Evolutionary conservation across 2,797 vertebrate species (phyloP).

Genomic region (Lindbergichthys nudifrons): DNA sequence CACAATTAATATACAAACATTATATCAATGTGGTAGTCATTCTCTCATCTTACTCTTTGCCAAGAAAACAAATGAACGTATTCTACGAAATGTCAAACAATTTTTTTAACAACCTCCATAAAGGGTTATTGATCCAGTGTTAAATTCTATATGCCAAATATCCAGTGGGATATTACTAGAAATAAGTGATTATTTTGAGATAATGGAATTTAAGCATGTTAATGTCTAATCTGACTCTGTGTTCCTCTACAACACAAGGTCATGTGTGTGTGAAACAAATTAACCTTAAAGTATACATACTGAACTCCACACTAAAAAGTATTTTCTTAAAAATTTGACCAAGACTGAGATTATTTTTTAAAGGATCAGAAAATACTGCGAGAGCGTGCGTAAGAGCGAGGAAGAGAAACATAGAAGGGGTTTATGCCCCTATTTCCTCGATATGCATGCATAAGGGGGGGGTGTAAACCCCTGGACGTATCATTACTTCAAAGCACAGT

Average conservation of each 20-base stretch:
- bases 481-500: conserved; percentile 65
- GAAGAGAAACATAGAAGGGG: conserved; percentile 27
- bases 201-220: too few relatives aligned
- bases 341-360: background rate
- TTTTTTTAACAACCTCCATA: background rate
- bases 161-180: too few relatives aligned
- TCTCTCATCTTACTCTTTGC: too few relatives aligned
- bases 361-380: background rate
- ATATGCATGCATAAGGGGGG: conserved; percentile 60
- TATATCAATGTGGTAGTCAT: too few relatives aligned
- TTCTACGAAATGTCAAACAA: background rate
- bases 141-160: too few relatives aligned
- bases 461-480: conserved; percentile 60
- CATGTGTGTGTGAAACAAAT: background rate
- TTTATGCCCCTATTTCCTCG: conserved; percentile 71
- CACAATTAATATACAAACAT: too few relatives aligned
- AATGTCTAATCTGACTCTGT: background rate
- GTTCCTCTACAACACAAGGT: background rate
- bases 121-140: background rate
- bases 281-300: background rate
- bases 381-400: background rate
- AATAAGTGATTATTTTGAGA: too few relatives aligned
- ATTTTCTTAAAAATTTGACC: background rate
- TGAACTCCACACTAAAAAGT: background rate
- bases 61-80: too few relatives aligned